phyloP scores from a whole-genome alignment of 2,113 vertebrate genomes.

The Saguinus midas region DNA sequence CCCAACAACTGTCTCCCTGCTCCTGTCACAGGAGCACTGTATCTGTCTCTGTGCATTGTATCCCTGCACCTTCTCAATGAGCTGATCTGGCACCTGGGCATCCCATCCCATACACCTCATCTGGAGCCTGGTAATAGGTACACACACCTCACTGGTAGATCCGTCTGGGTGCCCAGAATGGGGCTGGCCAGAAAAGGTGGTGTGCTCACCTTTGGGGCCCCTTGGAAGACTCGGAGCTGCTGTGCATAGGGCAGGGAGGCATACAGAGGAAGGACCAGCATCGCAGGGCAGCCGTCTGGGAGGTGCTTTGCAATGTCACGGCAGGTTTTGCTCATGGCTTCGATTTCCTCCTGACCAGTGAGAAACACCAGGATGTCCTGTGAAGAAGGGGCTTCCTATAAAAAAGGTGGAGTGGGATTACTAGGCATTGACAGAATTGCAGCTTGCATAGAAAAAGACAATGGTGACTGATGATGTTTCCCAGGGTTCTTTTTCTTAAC shows the following conservation, averaged over 20 bases:
- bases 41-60: rapidly evolving
- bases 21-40: background rate
- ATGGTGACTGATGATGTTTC: background rate
- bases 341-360: constrained; percentile 98
- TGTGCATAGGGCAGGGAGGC: constrained; percentile 93
- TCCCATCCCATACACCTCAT: background rate
- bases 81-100: background rate
- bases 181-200: background rate
- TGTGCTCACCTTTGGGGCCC: constrained; percentile 89
- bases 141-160: background rate
- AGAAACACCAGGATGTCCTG: constrained; percentile 97
- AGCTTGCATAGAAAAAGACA: background rate
- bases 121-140: background rate
- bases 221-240: constrained; percentile 94
- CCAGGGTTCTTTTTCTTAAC: background rate
- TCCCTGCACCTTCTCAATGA: background rate
- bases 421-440: rapidly evolving
- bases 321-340: constrained; percentile 95
- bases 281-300: constrained; percentile 87
- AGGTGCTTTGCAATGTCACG: constrained; percentile 94
- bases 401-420: background rate
- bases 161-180: too few relatives aligned
- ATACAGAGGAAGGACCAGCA: constrained; percentile 93
- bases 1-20: background rate
- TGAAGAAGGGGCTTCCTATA: constrained; percentile 90